Conservation (phyloP, 2,113 vertebrate genomes). For the Motacilla tschutschensis region DNA sequence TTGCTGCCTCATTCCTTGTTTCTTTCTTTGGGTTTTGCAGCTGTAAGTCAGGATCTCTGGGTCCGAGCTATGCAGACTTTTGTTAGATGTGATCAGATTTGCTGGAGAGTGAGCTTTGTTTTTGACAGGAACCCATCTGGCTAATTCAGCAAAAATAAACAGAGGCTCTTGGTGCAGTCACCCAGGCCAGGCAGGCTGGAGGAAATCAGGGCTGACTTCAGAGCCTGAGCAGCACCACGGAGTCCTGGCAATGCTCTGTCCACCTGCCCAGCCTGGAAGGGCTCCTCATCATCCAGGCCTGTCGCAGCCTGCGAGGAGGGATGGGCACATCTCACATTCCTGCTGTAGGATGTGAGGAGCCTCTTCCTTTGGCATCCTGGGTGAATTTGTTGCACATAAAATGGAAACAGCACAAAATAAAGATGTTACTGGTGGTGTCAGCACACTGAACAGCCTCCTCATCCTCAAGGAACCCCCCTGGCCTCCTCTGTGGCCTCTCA, state of each 20-base stretch:
- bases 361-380: neutral
- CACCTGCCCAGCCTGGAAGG: neutral
- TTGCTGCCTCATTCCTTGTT: neutral
- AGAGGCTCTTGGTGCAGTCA: neutral
- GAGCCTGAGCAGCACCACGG: neutral
- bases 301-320: neutral
- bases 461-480: neutral
- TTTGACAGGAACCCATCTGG: neutral
- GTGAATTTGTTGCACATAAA: neutral
- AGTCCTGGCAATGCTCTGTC: neutral
- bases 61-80: neutral
- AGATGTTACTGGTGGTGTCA: rapidly evolving
- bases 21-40: neutral
- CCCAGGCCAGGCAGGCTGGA: neutral
- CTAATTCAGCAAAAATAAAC: neutral
- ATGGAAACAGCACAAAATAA: neutral
- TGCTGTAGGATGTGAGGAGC: neutral
- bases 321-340: rapidly evolving
- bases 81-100: neutral
- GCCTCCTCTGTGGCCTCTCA: rapidly evolving
- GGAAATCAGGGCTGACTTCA: neutral
- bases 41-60: neutral
- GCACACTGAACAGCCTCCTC: rapidly evolving
- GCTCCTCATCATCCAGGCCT: neutral
- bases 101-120: neutral